A percentile compares a stretch with the other conserved stretches of the same genome.
These are phyloP conservation scores for Anthopleura xanthogrammica DNA, from an alignment of 92 coral and sea anemone genomes.

Conservation along the genomic window DNA sequence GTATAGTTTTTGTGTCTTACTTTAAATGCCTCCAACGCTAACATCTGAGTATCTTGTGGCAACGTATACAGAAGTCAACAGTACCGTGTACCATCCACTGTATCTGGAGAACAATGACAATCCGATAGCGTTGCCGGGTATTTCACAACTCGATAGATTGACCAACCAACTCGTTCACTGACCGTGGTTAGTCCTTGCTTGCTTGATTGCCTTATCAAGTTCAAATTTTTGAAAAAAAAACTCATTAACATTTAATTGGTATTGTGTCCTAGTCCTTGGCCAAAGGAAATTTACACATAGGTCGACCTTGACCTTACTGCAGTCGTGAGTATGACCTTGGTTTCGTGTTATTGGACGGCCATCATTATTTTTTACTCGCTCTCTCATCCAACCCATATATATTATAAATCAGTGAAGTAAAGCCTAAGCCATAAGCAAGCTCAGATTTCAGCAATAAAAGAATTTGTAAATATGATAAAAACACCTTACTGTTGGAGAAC, in stretches of 20 bases:
- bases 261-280: slow-evolving; percentile 17
- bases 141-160: neutral
- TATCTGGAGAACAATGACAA: neutral
- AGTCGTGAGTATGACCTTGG: neutral
- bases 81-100: neutral
- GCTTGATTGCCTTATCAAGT: slow-evolving; percentile 30
- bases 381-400: neutral
- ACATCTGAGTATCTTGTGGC: neutral
- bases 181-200: slow-evolving; percentile 11
- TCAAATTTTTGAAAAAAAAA: slow-evolving; percentile 19
- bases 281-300: slow-evolving; percentile 3
- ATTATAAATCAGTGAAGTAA: neutral
- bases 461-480: neutral
- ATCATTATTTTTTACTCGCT: neutral
- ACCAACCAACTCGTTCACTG: slow-evolving; percentile 10
- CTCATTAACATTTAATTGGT: slow-evolving; percentile 28
- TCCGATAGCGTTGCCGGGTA: neutral
- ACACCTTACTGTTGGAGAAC: neutral
- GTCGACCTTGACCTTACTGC: slow-evolving; percentile 30
- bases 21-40: neutral
- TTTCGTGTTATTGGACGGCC: neutral
- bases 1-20: neutral
- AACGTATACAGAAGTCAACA: neutral
- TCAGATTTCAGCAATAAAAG: neutral
- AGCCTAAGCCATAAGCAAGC: neutral